Percentiles rank a stretch among this genome's conserved stretches.
phyloP scores from a whole-genome alignment of 2,797 vertebrate genomes.

The Labeo calbasu region DNA sequence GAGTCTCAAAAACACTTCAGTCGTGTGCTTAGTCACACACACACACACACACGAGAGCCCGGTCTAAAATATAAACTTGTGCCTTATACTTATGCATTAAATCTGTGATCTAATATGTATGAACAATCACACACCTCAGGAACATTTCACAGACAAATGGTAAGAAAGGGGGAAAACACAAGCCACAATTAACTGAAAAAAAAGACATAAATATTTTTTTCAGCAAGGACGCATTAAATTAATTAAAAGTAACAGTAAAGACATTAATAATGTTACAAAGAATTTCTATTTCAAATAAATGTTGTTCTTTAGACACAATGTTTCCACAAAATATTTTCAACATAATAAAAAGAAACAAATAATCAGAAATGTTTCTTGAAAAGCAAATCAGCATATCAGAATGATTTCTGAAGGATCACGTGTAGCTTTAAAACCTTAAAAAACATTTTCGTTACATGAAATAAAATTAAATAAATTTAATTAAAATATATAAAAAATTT shows the following conservation, averaged over 20 bases:
- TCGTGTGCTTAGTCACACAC: slow-evolving; percentile 11
- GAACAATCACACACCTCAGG: slow-evolving; percentile 6
- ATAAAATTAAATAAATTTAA: not conserved
- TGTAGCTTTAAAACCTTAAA: not conserved
- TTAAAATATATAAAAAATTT: not conserved
- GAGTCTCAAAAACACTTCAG: slow-evolving; percentile 24
- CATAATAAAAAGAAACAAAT: not conserved
- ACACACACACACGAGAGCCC: not conserved
- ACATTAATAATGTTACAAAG: not conserved
- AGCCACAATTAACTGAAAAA: not conserved
- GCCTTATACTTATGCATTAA: not conserved
- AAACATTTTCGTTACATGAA: no score
- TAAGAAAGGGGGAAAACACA: not conserved
- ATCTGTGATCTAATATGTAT: not conserved
- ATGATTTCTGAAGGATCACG: not conserved
- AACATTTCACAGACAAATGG: slow-evolving; percentile 1
- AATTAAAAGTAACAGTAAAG: not conserved
- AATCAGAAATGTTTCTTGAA: not conserved
- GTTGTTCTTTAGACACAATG: not conserved
- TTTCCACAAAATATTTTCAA: not conserved
- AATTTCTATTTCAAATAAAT: not conserved
- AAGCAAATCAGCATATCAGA: not conserved
- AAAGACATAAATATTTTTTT: not conserved
- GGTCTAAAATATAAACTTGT: not conserved
- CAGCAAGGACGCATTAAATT: not conserved